Conservation (phyloP, 1,140 invertebrate genomes). For the Dendroctonus ponderosae region DNA sequence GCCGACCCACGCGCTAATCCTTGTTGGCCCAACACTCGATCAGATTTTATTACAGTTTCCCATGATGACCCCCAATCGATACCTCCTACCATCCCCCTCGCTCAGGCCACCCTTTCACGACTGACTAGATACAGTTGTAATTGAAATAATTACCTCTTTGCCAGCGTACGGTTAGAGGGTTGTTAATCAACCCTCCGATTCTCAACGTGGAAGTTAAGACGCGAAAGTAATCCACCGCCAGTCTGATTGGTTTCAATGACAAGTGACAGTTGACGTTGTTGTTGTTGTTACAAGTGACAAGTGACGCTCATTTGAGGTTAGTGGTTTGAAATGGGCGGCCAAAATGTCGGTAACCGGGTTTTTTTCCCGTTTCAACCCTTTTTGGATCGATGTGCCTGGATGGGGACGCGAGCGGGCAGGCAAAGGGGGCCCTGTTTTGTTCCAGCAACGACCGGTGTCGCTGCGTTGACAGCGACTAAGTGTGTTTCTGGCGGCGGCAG, state of each 20-base stretch:
- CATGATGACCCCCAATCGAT: constrained; percentile 2
- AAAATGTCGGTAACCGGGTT: no score
- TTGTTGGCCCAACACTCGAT: constrained; percentile 41
- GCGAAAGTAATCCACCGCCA: no score
- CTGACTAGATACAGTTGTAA: constrained; percentile 25
- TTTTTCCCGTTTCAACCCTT: background rate
- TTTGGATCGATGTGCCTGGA: constrained; percentile 5
- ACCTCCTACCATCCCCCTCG: constrained; percentile 2
- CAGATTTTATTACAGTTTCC: constrained; percentile 37
- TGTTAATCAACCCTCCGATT: no score
- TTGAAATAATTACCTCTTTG: constrained; percentile 33
- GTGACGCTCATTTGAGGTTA: no score
- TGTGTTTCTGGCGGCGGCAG: constrained; percentile 21
- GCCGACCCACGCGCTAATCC: constrained; percentile 39
- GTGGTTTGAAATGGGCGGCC: no score
- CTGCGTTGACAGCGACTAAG: constrained; percentile 18
- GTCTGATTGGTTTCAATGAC: no score
- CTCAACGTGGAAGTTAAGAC: no score
- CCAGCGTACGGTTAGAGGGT: background rate
- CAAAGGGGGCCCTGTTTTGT: constrained; percentile 13
- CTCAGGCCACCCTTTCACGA: constrained; percentile 1
- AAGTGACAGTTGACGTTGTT: no score
- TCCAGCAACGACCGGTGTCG: constrained; percentile 9
- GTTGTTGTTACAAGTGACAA: no score
- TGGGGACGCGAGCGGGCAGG: background rate